phyloP scores from a whole-genome alignment of 2,113 vertebrate species.

The Corvus moneduloides region DNA sequence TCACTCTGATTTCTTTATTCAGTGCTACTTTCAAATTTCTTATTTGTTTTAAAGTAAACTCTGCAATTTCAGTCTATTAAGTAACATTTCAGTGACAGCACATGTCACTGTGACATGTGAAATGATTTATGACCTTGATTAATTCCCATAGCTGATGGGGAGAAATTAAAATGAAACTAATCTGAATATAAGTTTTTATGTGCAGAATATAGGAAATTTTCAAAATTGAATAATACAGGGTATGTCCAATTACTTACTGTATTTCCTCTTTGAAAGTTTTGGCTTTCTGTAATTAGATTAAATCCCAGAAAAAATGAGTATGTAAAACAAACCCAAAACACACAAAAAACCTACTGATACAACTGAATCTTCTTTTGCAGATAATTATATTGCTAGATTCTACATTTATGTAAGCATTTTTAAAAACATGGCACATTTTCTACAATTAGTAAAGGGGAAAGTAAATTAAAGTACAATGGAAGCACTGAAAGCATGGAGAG shows the following conservation, averaged over 20 bases:
- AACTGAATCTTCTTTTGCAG: not conserved
- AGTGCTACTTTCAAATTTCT: not conserved
- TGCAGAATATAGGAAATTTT: not conserved
- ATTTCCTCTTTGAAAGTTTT: not conserved
- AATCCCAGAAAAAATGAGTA: not conserved
- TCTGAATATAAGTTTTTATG: not conserved
- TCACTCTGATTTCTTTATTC: not conserved
- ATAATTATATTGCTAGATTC: not conserved
- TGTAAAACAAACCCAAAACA: not conserved
- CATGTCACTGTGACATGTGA: not conserved
- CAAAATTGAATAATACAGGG: not conserved
- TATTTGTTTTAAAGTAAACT: not conserved
- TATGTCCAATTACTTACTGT: not conserved
- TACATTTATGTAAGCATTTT: not conserved
- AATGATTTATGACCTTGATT: not conserved
- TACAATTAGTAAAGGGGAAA: not conserved
- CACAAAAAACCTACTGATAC: rapidly evolving
- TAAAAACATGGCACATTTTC: not conserved
- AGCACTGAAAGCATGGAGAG: not conserved
- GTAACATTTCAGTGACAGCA: not conserved
- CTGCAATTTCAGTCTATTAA: not conserved
- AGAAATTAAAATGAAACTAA: not conserved
- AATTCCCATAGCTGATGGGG: not conserved
- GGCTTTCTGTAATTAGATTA: not conserved
- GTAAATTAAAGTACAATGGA: not conserved